These are phyloP conservation scores for Drosophila seclusa DNA, from an alignment of 2,888 invertebrate genomes.

Conservation along the genomic window DNA sequence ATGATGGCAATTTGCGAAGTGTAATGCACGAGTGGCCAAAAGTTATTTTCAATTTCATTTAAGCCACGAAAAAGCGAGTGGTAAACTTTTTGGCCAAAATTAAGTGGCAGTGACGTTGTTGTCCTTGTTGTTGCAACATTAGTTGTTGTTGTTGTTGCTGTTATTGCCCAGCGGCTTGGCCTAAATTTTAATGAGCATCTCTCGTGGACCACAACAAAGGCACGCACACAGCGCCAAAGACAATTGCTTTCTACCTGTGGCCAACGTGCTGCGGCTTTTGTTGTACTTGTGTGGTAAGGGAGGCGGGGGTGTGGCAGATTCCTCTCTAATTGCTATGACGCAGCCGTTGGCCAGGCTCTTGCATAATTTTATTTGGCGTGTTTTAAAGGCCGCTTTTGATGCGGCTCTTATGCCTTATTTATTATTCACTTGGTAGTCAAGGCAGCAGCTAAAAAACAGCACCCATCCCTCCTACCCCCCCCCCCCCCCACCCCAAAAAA, in stretches of 20 bases:
- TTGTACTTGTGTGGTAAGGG: background rate
- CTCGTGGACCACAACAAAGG: slow-evolving; percentile 75
- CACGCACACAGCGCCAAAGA: slow-evolving; percentile 66
- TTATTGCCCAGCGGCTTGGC: slow-evolving; percentile 61
- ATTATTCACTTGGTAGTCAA: slow-evolving; percentile 72
- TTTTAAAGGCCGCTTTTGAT: slow-evolving; percentile 74
- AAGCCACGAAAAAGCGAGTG: slow-evolving; percentile 45
- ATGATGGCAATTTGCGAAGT: slow-evolving; percentile 41
- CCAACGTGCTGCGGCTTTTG: slow-evolving; percentile 56
- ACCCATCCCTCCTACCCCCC: background rate
- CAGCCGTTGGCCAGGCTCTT: slow-evolving; percentile 54
- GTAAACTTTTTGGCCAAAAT: slow-evolving; percentile 58
- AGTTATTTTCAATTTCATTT: slow-evolving; percentile 79
- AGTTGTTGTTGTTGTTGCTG: slow-evolving; percentile 10
- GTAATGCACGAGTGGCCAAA: slow-evolving; percentile 55
- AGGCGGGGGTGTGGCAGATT: slow-evolving; percentile 3
- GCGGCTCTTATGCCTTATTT: slow-evolving; percentile 80
- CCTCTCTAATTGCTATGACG: slow-evolving; percentile 51
- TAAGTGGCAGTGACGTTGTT: slow-evolving; percentile 55
- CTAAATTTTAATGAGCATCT: slow-evolving; percentile 78
- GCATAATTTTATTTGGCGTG: slow-evolving; percentile 66
- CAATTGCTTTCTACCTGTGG: slow-evolving; percentile 79
- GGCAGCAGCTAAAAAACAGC: slow-evolving; percentile 22
- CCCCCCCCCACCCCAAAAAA: background rate
- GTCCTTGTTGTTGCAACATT: slow-evolving; percentile 7